A percentile compares a stretch with the other conserved stretches of the same genome.
phyloP scores from a whole-genome alignment of 2,113 vertebrate genomes.

The Calyptomena viridis region DNA sequence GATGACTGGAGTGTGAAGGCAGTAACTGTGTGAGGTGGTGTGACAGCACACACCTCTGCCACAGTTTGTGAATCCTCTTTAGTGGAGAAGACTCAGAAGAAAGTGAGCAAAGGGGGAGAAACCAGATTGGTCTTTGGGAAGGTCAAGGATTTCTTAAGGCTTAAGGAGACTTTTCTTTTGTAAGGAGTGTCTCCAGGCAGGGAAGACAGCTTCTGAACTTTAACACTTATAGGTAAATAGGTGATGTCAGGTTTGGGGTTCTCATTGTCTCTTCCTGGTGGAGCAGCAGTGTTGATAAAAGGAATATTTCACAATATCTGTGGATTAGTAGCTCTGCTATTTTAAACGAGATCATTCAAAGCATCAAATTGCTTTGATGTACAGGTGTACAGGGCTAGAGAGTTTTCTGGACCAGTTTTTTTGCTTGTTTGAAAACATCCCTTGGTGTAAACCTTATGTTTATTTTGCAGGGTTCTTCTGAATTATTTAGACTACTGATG shows the following conservation, averaged over 20 bases:
- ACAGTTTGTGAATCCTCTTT: neutral
- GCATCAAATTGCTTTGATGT: rapidly evolving
- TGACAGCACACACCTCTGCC: neutral
- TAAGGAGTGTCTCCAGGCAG: neutral
- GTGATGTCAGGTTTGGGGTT: neutral
- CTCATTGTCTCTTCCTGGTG: neutral
- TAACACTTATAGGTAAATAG: neutral
- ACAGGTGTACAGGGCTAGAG: neutral
- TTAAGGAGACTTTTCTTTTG: neutral
- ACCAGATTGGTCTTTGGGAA: neutral
- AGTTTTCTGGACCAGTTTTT: neutral
- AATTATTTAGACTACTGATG: neutral
- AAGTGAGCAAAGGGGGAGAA: neutral
- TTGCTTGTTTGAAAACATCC: neutral
- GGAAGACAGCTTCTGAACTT: neutral
- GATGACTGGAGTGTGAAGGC: neutral
- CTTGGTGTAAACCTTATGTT: neutral
- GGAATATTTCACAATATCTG: neutral
- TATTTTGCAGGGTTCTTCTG: neutral
- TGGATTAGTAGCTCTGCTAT: neutral
- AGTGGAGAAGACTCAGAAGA: neutral
- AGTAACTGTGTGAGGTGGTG: neutral
- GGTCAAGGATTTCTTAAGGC: neutral
- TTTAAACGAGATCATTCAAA: neutral
- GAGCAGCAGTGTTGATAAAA: neutral